These are phyloP conservation scores for Zophobas morio DNA, from an alignment of 1,140 invertebrate species.

Conservation along the genomic window DNA sequence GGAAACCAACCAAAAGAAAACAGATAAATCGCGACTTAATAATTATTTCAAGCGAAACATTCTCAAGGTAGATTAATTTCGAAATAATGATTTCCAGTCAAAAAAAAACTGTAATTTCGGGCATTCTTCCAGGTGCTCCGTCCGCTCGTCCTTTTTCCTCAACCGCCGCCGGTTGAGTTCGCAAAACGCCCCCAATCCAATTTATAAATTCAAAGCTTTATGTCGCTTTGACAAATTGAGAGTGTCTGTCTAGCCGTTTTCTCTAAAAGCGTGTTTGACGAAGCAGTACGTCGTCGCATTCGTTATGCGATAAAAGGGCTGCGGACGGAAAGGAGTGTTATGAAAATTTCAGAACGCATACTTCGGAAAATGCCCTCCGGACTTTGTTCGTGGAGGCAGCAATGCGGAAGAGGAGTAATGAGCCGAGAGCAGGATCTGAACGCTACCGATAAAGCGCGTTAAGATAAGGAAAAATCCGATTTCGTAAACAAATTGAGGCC, in stretches of 20 bases:
- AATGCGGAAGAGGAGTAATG: constrained; percentile 5
- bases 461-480: constrained; percentile 15
- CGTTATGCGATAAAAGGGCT: constrained; percentile 28
- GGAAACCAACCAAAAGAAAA: too few relatives aligned
- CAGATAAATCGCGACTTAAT: too few relatives aligned
- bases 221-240: constrained; percentile 36
- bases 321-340: constrained; percentile 12
- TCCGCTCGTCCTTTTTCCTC: too few relatives aligned
- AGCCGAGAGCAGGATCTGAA: constrained; percentile 17
- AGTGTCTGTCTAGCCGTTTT: constrained; percentile 33
- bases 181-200: constrained; percentile 23
- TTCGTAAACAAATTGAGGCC: background rate
- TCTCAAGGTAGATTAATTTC: too few relatives aligned
- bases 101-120: too few relatives aligned
- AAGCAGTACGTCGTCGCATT: constrained; percentile 30
- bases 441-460: constrained; percentile 13
- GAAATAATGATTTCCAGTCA: too few relatives aligned
- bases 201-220: constrained; percentile 38
- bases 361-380: constrained; percentile 4
- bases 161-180: background rate
- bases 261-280: constrained; percentile 24
- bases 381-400: constrained; percentile 19
- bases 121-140: too few relatives aligned
- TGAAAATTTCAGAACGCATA: constrained; percentile 29
- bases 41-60: too few relatives aligned